Evolutionary conservation across 2,797 vertebrate species (phyloP).

Genomic region (Myiothlypis chrysogaster): DNA sequence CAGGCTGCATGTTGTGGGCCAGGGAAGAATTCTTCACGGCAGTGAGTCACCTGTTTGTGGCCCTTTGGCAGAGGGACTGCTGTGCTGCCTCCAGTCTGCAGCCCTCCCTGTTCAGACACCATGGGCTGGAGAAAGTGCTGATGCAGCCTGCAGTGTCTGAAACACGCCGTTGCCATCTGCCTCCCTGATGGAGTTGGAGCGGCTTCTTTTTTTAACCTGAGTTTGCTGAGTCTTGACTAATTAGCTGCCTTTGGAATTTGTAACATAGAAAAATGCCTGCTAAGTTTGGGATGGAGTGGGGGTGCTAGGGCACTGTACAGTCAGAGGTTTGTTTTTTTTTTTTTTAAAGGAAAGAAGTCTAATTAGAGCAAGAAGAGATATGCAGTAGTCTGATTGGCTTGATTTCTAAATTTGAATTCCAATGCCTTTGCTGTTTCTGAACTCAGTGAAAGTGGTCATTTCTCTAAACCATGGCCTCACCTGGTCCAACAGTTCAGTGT

Average conservation of each 20-base stretch:
- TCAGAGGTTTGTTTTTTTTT: not conserved
- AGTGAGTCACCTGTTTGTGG: constrained; percentile 31
- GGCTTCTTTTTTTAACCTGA: constrained; percentile 56
- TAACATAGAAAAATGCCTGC: constrained; percentile 13
- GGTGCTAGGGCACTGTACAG: constrained; percentile 25
- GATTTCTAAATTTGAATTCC: not conserved
- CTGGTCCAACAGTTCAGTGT: not conserved
- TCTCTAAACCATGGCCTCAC: not conserved
- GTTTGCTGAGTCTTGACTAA: constrained; percentile 67
- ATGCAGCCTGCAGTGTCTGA: constrained; percentile 58
- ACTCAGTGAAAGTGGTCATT: not conserved
- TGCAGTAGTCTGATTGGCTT: not conserved
- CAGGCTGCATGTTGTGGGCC: fast-evolving
- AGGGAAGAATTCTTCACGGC: not conserved
- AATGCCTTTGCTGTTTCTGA: not conserved
- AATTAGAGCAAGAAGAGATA: not conserved
- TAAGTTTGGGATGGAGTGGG: constrained; percentile 49
- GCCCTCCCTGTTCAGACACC: constrained; percentile 47
- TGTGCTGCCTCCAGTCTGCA: not conserved
- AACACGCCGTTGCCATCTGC: constrained; percentile 57
- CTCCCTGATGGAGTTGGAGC: constrained; percentile 51
- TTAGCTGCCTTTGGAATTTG: constrained; percentile 56
- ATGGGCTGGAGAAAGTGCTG: constrained; percentile 61
- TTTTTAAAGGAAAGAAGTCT: not conserved
- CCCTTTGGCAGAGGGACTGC: not conserved